phyloP scores from a whole-genome alignment of 2,113 vertebrate species.

The Progne subis region DNA sequence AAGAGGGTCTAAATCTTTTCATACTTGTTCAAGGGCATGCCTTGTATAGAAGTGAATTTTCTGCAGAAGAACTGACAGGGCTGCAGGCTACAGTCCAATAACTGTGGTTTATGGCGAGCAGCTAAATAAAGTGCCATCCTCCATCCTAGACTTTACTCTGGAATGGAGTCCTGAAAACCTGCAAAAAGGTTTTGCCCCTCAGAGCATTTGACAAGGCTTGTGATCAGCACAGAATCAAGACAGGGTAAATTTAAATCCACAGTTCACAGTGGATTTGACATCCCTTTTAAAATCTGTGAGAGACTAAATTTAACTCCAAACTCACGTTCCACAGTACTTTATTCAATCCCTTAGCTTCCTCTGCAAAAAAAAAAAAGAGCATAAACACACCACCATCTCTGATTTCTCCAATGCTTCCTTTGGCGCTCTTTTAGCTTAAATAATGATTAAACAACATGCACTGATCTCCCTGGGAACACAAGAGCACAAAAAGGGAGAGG shows the following conservation, averaged over 20 bases:
- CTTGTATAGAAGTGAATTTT: slow-evolving; percentile 1
- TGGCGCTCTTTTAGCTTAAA: not conserved
- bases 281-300: not conserved
- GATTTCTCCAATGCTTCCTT: not conserved
- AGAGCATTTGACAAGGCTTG: not conserved
- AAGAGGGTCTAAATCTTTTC: not conserved
- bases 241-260: not conserved
- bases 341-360: not conserved
- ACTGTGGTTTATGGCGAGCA: not conserved
- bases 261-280: not conserved
- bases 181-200: not conserved
- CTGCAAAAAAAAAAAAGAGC: not conserved
- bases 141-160: not conserved
- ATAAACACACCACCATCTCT: not conserved
- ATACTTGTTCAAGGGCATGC: not conserved
- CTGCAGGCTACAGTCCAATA: slow-evolving; percentile 21
- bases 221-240: not conserved
- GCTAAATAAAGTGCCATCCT: slow-evolving; percentile 29
- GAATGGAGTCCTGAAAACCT: not conserved
- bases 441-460: not conserved
- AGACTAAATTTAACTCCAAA: not conserved
- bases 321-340: not conserved
- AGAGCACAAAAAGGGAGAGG: not conserved
- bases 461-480: not conserved
- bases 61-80: not conserved